A percentile compares a stretch with the other conserved stretches of the same genome.
Conservation (phyloP, 2,888 invertebrate genomes). For the Macrosiphum euphorbiae region DNA sequence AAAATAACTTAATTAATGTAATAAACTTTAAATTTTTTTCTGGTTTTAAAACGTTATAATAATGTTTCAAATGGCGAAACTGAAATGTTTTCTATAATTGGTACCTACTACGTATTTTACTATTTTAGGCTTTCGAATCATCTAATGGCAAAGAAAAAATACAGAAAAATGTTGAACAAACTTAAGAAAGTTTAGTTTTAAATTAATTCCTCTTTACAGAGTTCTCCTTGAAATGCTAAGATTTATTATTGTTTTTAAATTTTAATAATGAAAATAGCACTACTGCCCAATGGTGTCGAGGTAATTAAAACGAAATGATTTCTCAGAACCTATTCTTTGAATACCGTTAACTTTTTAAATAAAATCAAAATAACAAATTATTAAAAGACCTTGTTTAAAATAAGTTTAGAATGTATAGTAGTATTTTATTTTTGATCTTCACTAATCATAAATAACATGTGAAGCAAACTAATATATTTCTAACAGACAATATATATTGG, state of each 20-base stretch:
- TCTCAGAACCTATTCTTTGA: neutral
- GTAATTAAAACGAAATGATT: neutral
- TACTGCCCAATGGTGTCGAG: neutral
- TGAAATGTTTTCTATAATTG: neutral
- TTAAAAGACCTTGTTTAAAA: neutral
- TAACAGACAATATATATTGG: neutral
- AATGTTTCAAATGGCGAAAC: neutral
- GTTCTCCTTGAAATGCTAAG: neutral
- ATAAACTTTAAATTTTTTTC: neutral
- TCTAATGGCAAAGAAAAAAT: neutral
- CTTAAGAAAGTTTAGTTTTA: neutral
- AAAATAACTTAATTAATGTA: neutral
- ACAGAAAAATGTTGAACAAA: neutral
- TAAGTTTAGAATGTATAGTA: neutral
- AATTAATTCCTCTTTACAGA: neutral
- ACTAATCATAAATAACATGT: neutral
- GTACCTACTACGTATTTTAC: neutral
- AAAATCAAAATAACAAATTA: neutral
- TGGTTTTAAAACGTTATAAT: neutral
- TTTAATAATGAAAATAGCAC: neutral
- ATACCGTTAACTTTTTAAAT: neutral
- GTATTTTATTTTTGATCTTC: neutral
- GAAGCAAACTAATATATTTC: neutral
- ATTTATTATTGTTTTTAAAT: conserved; percentile 5
- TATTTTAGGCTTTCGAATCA: neutral